Conservation (phyloP, 2,888 invertebrate genomes). For the Cryptops parisi region DNA sequence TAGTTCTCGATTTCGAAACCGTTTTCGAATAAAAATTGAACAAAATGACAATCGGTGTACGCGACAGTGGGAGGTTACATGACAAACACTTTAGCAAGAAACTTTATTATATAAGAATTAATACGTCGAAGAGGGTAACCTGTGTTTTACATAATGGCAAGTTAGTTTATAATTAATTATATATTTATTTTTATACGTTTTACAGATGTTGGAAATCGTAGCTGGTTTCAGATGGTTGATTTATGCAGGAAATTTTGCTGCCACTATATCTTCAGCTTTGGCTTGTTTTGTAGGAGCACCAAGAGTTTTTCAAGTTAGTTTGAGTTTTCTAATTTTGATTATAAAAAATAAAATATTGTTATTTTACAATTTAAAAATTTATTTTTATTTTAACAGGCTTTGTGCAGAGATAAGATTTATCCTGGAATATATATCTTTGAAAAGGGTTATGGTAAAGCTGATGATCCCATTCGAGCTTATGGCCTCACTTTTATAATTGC, state of each 20-base stretch:
- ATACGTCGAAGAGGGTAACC: too few species aligned
- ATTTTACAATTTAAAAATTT: too few species aligned
- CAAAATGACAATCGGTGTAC: too few species aligned
- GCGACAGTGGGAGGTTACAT: too few species aligned
- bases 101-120: too few species aligned
- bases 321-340: background rate
- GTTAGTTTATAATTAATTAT: background rate
- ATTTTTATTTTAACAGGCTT: slow-evolving; percentile 33
- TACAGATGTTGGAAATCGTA: slow-evolving; percentile 32
- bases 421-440: slow-evolving; percentile 39
- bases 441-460: slow-evolving; percentile 38
- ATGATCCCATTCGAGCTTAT: slow-evolving; percentile 40
- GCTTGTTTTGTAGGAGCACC: slow-evolving; percentile 92
- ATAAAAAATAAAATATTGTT: background rate
- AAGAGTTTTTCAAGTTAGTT: slow-evolving; percentile 37
- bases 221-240: slow-evolving; percentile 71
- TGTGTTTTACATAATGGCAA: too few species aligned
- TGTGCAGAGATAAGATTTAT: slow-evolving; percentile 42
- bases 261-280: slow-evolving; percentile 87
- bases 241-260: slow-evolving; percentile 93
- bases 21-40: too few species aligned
- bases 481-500: slow-evolving; percentile 38
- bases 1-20: too few species aligned
- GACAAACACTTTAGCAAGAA: too few species aligned
- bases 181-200: too few species aligned